Base-by-base conservation (phyloP, 2,888 invertebrate genomes). In the Melinaea marsaeus region DNA sequence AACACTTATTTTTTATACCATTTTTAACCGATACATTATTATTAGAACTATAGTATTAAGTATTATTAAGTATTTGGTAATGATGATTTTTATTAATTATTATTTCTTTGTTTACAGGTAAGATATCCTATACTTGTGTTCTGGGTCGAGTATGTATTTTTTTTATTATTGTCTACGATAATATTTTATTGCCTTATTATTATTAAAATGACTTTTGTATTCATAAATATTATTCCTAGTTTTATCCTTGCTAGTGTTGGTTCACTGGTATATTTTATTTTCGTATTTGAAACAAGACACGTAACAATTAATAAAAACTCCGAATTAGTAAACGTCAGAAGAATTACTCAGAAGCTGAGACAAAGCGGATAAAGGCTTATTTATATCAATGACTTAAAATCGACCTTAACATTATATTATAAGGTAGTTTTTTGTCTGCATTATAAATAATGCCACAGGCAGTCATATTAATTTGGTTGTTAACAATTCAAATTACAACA, bases 401-500 rank as follows among this genome's bases (percentile, higher is more conserved):
- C 60, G 61, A 67, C 72, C 73, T 69, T 72, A 71, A 61, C 13
- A 4, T 11, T n/a, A n/a, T 6, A 2, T 2, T 33, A 62, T 75
- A 73, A 60, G 70, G 75, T 74, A 61, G 51, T 61, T 64, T 73
- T 78, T 73, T 42, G 58, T 64, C 62, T 66, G 66, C 51, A 37
- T 67, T 60, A 51, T 64, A 32, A 22, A 56, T 48, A 55, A 4
- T 9, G 42, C 46, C 9, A 55, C n/a, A 45, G 46, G 45, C 13
- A 37, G 71, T 22, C 77, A 75, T 78, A 81, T 83, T 80, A 80
- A 80, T 85, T 78, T 77, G 75, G 73, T 73, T 77, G 42, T 42
- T 79, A 22, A 78, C 79, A 83, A 79, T 78, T 85, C 82, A 79
- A 84, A 84, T 85, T 85, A 85, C 83, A 79, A 79, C 76, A 75